These are phyloP conservation scores for Porites lobata DNA, from an alignment of 92 coral and sea anemone genomes.

Conservation along the genomic window DNA sequence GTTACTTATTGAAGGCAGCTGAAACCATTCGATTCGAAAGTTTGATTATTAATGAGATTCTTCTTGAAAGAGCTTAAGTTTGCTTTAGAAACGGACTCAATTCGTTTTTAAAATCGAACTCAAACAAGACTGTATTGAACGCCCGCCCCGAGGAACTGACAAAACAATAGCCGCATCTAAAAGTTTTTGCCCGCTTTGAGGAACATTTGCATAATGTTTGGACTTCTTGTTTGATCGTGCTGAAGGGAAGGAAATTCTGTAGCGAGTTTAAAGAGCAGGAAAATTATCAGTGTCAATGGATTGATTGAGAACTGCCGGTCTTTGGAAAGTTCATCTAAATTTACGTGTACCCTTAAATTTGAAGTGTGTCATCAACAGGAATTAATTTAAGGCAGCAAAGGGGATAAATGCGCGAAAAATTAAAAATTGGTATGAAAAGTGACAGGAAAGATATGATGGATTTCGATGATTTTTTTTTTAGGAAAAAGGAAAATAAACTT, in stretches of 20 bases:
- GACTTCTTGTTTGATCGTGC: background rate
- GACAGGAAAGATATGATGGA: background rate
- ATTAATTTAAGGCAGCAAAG: conserved; percentile 4
- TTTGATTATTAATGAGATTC: conserved; percentile 19
- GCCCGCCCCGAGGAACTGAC: conserved; percentile 22
- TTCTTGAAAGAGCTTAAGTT: conserved; percentile 13
- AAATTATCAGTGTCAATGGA: conserved; percentile 6
- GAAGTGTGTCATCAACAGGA: background rate
- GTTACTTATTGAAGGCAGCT: conserved; percentile 18
- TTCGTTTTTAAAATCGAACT: conserved; percentile 16
- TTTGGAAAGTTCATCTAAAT: background rate
- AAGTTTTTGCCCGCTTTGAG: background rate
- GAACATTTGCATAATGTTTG: conserved; percentile 13
- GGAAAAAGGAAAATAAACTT: background rate
- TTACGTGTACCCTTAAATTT: background rate
- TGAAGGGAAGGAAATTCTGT: conserved; percentile 4
- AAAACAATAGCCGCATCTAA: conserved; percentile 5
- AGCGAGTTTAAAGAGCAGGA: background rate
- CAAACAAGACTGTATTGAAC: background rate
- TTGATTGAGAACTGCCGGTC: background rate
- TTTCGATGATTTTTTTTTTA: background rate
- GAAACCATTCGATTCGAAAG: background rate
- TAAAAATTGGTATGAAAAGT: background rate
- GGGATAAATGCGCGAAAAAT: background rate
- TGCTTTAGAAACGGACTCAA: conserved; percentile 18